A percentile compares a stretch with the other conserved stretches of the same genome.
These are phyloP conservation scores for Galeopterus variegatus DNA, from an alignment of 2,113 vertebrate genomes.

Conservation along the genomic window DNA sequence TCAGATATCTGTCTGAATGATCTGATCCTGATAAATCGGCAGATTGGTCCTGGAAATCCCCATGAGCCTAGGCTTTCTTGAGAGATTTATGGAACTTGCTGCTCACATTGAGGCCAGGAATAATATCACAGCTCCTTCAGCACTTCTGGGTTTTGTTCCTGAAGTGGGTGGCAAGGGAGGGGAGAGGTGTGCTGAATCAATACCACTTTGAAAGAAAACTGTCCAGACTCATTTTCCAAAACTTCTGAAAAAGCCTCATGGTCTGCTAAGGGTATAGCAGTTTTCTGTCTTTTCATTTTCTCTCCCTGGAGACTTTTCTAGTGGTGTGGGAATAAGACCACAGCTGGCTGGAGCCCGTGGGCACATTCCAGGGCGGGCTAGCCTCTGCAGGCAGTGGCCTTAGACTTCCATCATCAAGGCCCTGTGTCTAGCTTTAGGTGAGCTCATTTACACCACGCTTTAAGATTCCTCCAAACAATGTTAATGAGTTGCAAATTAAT, in stretches of 20 bases:
- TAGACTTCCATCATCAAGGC: background rate
- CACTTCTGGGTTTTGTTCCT: slow-evolving; percentile 73
- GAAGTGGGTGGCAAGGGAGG: slow-evolving; percentile 22
- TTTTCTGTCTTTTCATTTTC: background rate
- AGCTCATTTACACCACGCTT: background rate
- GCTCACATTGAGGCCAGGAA: slow-evolving; percentile 45
- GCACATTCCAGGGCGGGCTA: background rate
- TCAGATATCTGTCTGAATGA: slow-evolving; percentile 65
- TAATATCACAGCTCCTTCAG: slow-evolving; percentile 64
- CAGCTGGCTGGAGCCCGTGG: background rate
- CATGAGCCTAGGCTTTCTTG: slow-evolving; percentile 30
- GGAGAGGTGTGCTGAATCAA: slow-evolving; percentile 56
- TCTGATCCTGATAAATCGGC: slow-evolving; percentile 56
- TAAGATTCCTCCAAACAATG: background rate
- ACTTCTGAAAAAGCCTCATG: slow-evolving; percentile 46
- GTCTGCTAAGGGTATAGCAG: background rate
- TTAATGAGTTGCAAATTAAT: background rate
- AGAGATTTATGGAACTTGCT: slow-evolving; percentile 77
- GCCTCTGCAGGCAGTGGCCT: background rate
- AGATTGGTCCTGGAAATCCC: slow-evolving; percentile 66
- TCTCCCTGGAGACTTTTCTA: background rate
- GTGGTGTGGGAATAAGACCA: slow-evolving; percentile 8
- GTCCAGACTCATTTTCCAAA: slow-evolving; percentile 55
- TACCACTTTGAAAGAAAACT: slow-evolving; percentile 50
- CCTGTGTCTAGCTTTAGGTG: background rate